phyloP scores from a whole-genome alignment of 2,888 invertebrate species.

The Empis livida region DNA sequence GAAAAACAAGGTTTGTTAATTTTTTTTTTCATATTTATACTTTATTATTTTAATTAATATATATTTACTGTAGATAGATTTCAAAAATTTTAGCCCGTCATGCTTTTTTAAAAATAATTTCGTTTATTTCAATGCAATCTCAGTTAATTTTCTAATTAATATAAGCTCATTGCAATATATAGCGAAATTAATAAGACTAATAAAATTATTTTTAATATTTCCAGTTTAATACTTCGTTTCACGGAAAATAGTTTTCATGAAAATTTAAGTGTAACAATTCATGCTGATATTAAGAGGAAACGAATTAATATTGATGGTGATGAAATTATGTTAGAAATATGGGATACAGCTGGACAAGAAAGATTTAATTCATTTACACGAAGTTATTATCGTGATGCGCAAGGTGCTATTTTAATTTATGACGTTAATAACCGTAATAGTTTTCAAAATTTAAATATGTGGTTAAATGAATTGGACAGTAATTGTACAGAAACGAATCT shows the following conservation, averaged over 20 bases:
- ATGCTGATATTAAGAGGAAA: slow-evolving; percentile 79
- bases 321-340: slow-evolving; percentile 84
- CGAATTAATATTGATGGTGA: slow-evolving; percentile 82
- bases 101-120: too few species aligned
- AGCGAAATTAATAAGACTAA: too few species aligned
- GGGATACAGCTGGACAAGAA: slow-evolving; percentile 96
- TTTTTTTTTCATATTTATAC: too few species aligned
- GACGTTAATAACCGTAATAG: slow-evolving; percentile 75
- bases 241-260: slow-evolving; percentile 30
- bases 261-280: slow-evolving; percentile 89
- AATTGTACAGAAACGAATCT: slow-evolving; percentile 79
- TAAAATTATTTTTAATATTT: too few species aligned
- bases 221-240: slow-evolving; percentile 85
- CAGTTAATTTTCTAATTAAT: too few species aligned
- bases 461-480: slow-evolving; percentile 89
- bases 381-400: slow-evolving; percentile 86
- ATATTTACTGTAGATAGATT: too few species aligned
- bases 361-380: slow-evolving; percentile 87
- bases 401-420: slow-evolving; percentile 86
- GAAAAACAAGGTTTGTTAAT: too few species aligned
- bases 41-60: too few species aligned
- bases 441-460: slow-evolving; percentile 78
- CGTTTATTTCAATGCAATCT: too few species aligned
- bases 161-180: too few species aligned
- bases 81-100: too few species aligned